Percentiles rank a stretch among this genome's conserved stretches.
phyloP scores from a whole-genome alignment of 2,888 invertebrate species.

The Metacarcinus magister region DNA sequence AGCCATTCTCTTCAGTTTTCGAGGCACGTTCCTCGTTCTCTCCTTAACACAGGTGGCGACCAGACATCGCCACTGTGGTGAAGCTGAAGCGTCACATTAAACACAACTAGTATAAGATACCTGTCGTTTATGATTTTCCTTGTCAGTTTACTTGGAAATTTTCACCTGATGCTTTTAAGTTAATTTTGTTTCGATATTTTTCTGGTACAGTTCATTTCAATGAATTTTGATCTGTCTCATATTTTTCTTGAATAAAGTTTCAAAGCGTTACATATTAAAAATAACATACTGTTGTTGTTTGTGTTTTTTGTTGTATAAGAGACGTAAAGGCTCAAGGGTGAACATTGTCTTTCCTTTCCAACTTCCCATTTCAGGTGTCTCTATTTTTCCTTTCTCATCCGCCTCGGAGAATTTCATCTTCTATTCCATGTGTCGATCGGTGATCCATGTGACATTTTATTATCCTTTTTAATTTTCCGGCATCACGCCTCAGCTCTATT shows the following conservation, averaged over 20 bases:
- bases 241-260: neutral
- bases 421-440: neutral
- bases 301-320: neutral
- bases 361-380: neutral
- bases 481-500: conserved; percentile 13
- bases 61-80: neutral
- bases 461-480: neutral
- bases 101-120: neutral
- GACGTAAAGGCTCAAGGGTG: neutral
- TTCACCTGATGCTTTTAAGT: neutral
- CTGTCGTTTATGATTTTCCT: neutral
- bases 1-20: neutral
- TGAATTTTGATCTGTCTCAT: neutral
- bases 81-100: neutral
- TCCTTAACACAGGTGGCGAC: conserved; percentile 4
- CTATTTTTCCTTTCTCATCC: neutral
- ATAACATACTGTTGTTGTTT: neutral
- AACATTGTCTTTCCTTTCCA: neutral
- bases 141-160: neutral
- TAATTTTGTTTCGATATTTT: neutral
- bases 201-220: neutral
- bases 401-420: neutral
- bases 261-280: neutral
- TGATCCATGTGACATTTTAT: neutral
- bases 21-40: conserved; percentile 11